Percentiles rank a stretch among this genome's conserved stretches.
These are phyloP conservation scores for Thamnophis sirtalis DNA, from an alignment of 2,113 vertebrate species.

Conservation along the genomic window DNA sequence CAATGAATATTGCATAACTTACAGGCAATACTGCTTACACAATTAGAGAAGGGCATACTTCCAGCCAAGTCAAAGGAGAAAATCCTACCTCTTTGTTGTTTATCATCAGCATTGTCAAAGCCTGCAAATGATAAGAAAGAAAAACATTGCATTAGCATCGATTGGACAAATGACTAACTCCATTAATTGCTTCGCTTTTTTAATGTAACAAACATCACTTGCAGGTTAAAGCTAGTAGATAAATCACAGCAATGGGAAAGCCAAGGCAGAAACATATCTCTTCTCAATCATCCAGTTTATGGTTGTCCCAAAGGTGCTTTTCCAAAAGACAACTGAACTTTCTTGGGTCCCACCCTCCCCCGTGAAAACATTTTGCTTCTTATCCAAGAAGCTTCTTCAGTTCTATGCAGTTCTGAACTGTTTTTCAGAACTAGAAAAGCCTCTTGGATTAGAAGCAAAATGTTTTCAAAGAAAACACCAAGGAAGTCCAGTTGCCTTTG, in stretches of 20 bases:
- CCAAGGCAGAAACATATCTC: neutral
- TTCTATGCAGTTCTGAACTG: neutral
- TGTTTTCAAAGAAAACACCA: neutral
- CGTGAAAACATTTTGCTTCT: neutral
- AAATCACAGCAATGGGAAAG: slow-evolving; percentile 4
- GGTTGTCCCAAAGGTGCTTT: neutral
- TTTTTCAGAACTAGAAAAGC: neutral
- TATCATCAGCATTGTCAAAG: slow-evolving; percentile 45
- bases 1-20: neutral
- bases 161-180: slow-evolving; percentile 55
- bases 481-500: neutral
- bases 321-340: neutral
- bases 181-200: slow-evolving; percentile 68
- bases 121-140: slow-evolving; percentile 63
- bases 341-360: neutral
- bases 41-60: neutral
- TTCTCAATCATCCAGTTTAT: neutral
- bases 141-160: slow-evolving; percentile 63
- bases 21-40: neutral
- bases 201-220: slow-evolving; percentile 60
- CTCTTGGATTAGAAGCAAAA: neutral
- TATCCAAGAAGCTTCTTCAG: neutral
- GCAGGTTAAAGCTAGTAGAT: slow-evolving; percentile 48
- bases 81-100: slow-evolving; percentile 65
- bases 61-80: slow-evolving; percentile 5